These are phyloP conservation scores for Desmodus rotundus DNA, from an alignment of 2,113 vertebrate genomes.

Conservation along the genomic window DNA sequence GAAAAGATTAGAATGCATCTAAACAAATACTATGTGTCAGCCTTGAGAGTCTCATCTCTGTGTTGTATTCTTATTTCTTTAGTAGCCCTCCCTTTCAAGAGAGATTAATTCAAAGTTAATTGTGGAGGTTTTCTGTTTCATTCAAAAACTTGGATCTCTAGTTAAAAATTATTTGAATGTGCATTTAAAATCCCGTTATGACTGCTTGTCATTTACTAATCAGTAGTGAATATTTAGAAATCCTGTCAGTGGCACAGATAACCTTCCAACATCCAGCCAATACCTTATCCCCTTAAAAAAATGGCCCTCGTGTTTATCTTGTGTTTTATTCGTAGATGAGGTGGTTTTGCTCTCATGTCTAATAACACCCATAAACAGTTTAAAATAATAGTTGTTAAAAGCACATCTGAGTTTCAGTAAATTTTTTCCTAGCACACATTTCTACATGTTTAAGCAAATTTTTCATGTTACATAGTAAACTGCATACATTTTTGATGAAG, in stretches of 20 bases:
- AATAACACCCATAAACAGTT: constrained; percentile 37
- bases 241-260: background rate
- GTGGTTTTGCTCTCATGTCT: constrained; percentile 29
- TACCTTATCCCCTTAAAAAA: background rate
- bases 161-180: constrained; percentile 36
- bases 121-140: constrained; percentile 45
- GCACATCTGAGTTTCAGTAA: constrained; percentile 45
- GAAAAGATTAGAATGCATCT: background rate
- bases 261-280: background rate
- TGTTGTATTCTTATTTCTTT: constrained; percentile 5
- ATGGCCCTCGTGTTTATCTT: background rate
- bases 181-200: constrained; percentile 38
- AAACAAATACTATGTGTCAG: background rate
- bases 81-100: constrained; percentile 39
- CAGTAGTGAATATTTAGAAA: constrained; percentile 39
- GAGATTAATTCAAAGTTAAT: constrained; percentile 62
- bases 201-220: background rate
- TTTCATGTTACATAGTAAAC: constrained; percentile 5
- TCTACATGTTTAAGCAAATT: background rate
- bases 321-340: constrained; percentile 36
- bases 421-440: background rate
- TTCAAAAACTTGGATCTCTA: background rate
- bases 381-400: constrained; percentile 46
- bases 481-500: constrained; percentile 16
- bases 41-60: background rate